A percentile compares a stretch with the other conserved stretches of the same genome.
phyloP scores from a whole-genome alignment of 1,140 invertebrate genomes.

The Pantala flavescens region DNA sequence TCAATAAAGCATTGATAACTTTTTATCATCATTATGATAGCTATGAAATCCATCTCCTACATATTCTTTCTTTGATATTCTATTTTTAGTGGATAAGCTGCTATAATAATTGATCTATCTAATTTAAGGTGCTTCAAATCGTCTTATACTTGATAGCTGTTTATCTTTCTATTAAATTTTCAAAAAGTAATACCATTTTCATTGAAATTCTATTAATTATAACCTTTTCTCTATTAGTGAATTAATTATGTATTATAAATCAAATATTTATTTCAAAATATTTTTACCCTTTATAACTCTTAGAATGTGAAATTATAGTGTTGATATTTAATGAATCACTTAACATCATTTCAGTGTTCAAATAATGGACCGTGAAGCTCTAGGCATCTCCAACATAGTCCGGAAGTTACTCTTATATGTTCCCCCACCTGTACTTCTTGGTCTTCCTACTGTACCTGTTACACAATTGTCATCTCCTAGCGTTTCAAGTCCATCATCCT shows the following conservation, averaged over 20 bases:
- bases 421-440: slow-evolving; percentile 33
- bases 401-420: slow-evolving; percentile 54
- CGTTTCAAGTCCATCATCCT: neutral
- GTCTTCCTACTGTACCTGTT: slow-evolving; percentile 31
- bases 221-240: too few species aligned
- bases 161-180: too few species aligned
- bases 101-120: slow-evolving; percentile 17
- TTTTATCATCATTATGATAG: neutral
- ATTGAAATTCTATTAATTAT: too few species aligned
- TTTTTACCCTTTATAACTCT: too few species aligned
- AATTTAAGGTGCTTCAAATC: neutral
- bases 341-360: slow-evolving; percentile 35
- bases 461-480: slow-evolving; percentile 28
- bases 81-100: neutral
- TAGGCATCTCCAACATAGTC: slow-evolving; percentile 56
- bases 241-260: too few species aligned
- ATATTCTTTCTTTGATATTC: neutral
- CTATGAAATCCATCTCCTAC: neutral
- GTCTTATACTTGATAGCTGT: too few species aligned
- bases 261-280: too few species aligned
- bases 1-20: neutral
- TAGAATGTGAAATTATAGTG: too few species aligned
- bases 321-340: too few species aligned
- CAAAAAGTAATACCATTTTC: too few species aligned
- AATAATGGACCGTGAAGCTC: slow-evolving; percentile 48